phyloP scores from a whole-genome alignment of 2,888 invertebrate genomes.

The Thymelicus acteon region DNA sequence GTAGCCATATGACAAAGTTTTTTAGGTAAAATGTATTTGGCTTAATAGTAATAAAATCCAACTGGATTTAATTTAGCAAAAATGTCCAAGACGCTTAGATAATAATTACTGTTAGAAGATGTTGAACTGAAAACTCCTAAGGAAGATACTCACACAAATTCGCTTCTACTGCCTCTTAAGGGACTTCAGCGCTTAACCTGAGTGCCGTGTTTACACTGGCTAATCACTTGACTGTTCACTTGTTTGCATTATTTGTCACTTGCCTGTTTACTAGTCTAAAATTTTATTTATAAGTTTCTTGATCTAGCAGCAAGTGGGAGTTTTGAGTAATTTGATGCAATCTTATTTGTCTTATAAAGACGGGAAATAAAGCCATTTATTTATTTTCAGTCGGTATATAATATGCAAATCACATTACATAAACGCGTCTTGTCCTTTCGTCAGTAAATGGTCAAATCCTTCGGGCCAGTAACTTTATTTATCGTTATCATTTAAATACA shows the following conservation, averaged over 20 bases:
- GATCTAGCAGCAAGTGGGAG: too few species aligned
- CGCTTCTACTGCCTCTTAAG: conserved; percentile 54
- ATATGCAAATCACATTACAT: not conserved
- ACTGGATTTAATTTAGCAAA: not conserved
- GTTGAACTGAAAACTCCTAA: conserved; percentile 26
- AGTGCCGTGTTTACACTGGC: conserved; percentile 50
- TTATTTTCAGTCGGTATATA: not conserved
- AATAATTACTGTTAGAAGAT: conserved; percentile 16
- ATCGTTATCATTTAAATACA: too few species aligned
- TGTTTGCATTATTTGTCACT: not conserved
- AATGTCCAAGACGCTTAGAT: conserved; percentile 13
- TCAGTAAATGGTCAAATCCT: too few species aligned
- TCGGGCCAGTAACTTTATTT: too few species aligned
- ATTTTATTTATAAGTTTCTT: too few species aligned
- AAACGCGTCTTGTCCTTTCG: too few species aligned
- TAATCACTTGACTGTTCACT: conserved; percentile 13
- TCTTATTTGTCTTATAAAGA: too few species aligned
- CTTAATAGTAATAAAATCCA: not conserved
- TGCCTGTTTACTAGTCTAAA: too few species aligned
- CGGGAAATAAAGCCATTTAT: too few species aligned
- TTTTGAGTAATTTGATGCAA: too few species aligned
- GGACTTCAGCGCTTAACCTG: conserved; percentile 59
- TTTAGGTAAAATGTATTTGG: not conserved
- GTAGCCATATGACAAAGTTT: too few species aligned
- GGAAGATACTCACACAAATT: conserved; percentile 52